phyloP scores from a whole-genome alignment of 2,888 invertebrate genomes.

The Eutolmus rufibarbis region DNA sequence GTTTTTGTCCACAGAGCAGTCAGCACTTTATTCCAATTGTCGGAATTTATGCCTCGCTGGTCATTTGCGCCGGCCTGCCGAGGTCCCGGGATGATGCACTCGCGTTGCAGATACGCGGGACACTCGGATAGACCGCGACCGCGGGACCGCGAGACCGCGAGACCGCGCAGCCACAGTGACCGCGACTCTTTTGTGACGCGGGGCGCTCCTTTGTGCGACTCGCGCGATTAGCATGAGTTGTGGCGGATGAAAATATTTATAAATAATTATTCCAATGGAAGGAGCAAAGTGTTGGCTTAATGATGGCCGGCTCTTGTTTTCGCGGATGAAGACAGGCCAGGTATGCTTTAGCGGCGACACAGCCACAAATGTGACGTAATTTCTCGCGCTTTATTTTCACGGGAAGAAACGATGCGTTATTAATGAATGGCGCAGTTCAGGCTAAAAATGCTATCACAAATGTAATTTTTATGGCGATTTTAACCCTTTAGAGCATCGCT shows the following conservation, averaged over 20 bases:
- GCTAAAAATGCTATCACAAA: conserved; percentile 18
- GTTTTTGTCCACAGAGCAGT: conserved; percentile 37
- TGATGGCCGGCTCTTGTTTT: conserved; percentile 33
- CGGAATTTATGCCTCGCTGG: conserved; percentile 40
- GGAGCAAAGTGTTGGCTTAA: conserved; percentile 40
- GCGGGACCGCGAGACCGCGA: background rate
- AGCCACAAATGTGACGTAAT: conserved; percentile 37
- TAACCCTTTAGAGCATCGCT: background rate
- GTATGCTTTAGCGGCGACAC: background rate
- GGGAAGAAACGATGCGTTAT: conserved; percentile 37
- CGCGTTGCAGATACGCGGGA: background rate
- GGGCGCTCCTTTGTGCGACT: conserved; percentile 21
- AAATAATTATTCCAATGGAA: conserved; percentile 41
- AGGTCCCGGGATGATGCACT: background rate
- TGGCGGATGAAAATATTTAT: conserved; percentile 41
- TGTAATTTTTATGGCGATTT: conserved; percentile 35
- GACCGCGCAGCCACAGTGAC: background rate
- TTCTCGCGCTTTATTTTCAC: conserved; percentile 39
- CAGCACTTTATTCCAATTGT: conserved; percentile 43
- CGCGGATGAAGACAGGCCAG: background rate
- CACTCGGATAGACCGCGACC: background rate
- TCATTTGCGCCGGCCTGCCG: conserved; percentile 25
- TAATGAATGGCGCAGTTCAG: conserved; percentile 23
- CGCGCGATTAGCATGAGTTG: conserved; percentile 38
- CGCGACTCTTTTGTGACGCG: conserved; percentile 33